These are phyloP conservation scores for Leptosomus discolor DNA, from an alignment of 2,113 vertebrate species.

Conservation along the genomic window DNA sequence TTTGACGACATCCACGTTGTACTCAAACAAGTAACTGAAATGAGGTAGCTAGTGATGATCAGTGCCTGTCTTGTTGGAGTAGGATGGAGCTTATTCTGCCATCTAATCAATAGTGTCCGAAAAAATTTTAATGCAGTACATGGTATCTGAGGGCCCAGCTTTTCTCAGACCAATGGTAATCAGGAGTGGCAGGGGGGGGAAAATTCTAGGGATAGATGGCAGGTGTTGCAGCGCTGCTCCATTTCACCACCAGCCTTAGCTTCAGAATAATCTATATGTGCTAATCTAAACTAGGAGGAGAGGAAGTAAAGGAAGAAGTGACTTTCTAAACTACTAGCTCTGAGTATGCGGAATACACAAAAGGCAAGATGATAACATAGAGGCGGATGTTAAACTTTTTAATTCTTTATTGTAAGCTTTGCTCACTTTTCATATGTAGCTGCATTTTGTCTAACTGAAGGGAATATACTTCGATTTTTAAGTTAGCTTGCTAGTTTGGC, in stretches of 20 bases:
- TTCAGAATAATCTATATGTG: neutral
- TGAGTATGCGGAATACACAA: neutral
- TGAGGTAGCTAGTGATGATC: neutral
- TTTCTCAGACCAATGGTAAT: neutral
- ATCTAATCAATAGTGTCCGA: fast-evolving
- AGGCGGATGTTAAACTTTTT: fast-evolving
- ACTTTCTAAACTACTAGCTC: neutral
- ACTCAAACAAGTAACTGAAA: neutral
- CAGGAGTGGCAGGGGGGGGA: too few relatives aligned
- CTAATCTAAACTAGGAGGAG: neutral
- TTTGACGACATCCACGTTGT: neutral
- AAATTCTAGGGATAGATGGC: neutral
- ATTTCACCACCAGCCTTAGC: neutral
- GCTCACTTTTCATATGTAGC: neutral
- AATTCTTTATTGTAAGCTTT: neutral
- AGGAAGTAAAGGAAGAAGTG: neutral
- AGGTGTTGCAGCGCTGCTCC: neutral
- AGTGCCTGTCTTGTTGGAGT: neutral
- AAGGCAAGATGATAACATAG: neutral
- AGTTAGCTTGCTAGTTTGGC: neutral
- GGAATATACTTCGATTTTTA: neutral
- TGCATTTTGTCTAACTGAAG: neutral
- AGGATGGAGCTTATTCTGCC: neutral
- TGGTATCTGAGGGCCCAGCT: neutral
- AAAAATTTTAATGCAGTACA: fast-evolving